Evolutionary conservation across 2,113 vertebrate species (phyloP).

Genomic region (Hemibagrus wyckioides): DNA sequence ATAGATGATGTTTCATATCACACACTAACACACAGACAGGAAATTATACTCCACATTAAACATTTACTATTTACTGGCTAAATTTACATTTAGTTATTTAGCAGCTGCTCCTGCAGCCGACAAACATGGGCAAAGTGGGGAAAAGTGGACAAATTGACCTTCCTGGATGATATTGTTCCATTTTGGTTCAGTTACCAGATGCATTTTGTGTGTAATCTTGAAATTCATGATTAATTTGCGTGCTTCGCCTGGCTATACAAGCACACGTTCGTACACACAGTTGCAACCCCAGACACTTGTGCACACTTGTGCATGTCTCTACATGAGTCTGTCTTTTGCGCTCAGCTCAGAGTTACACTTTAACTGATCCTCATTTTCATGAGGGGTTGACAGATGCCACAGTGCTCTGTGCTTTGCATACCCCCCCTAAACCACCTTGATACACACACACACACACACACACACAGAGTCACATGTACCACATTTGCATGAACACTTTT

Average conservation of each 20-base stretch:
- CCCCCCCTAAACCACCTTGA: not conserved
- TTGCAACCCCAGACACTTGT: not conserved
- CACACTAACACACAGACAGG: not conserved
- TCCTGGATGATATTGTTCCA: not conserved
- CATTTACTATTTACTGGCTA: not conserved
- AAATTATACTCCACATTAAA: not conserved
- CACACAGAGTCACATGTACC: conserved; percentile 15
- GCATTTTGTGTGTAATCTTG: not conserved
- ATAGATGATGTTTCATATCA: not conserved
- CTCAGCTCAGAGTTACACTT: conserved; percentile 13
- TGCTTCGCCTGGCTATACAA: not conserved
- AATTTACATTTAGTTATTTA: conserved; percentile 5
- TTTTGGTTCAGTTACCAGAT: not conserved
- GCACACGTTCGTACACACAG: not conserved
- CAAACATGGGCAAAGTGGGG: not conserved
- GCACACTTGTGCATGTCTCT: not conserved
- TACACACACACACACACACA: conserved; percentile 4
- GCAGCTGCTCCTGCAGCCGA: not conserved
- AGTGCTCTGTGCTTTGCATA: conserved; percentile 26
- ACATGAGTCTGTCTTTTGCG: not conserved
- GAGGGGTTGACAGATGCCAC: conserved; percentile 12
- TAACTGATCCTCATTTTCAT: conserved; percentile 39
- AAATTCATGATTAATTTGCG: not conserved
- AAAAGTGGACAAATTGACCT: not conserved
- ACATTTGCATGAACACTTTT: not conserved